Evolutionary conservation across 1,140 invertebrate species (phyloP), one percentile per base, ranked within the genome.

Genomic region (Eumeta japonica): DNA sequence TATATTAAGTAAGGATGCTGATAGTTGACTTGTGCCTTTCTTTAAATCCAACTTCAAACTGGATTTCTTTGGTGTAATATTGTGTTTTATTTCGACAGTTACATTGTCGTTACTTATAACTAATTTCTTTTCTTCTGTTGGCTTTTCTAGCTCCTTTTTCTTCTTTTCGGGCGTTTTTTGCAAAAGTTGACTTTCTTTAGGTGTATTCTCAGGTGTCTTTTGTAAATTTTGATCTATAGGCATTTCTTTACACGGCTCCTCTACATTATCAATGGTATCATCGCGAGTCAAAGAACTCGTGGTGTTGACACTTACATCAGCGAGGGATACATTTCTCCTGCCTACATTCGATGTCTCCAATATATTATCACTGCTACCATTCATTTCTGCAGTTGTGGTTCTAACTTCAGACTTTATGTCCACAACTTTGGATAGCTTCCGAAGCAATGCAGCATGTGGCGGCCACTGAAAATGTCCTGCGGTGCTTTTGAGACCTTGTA

Each of bases 31-130:
- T 14, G 64, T 67, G 5, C 62, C 62, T 45, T 66, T 67, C 36
- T 71, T 67, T 33, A 71, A 47, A 42, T 73, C 68, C 14, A 68
- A 50, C 51, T 67, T 73, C 18, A 68, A 51, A 41, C 66, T 68
- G 12, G 64, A 68, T 41, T 71, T 71, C 40, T 71, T 73, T 50
- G 68, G 64, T 46, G 64, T 68, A 31, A 68, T 71, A 35, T 68
- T 73, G 30, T 71, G 66, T 48, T 73, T 61, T 39, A 71, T 73
- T 58, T 73, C 64, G 37, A 72, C 67, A 31, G 63, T 71, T 2
- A 73, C 61, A 55, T 73, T 71, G 45, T 71, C 64, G 11, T 30
- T 30, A 14, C 28, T 30, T 4, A 68, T 43, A 30, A 68, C 54
- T 11, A 63, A 19, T 45, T 63, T 57, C 18, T 52, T 58, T 20